Percentiles rank a stretch among this genome's conserved stretches.
phyloP scores from a whole-genome alignment of 2,888 invertebrate species.

The Macrophya alboannulata region DNA sequence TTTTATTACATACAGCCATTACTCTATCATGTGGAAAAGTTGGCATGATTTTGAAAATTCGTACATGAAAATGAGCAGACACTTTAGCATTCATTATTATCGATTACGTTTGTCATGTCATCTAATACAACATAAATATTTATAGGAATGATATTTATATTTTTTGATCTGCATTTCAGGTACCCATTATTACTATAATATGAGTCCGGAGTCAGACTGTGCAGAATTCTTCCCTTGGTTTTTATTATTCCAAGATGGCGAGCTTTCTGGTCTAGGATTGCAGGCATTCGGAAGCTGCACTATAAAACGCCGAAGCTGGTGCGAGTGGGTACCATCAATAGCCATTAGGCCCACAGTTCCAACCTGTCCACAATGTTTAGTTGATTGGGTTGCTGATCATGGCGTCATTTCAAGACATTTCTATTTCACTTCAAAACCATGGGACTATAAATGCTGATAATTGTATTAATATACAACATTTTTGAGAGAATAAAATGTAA shows the following conservation, averaged over 20 bases:
- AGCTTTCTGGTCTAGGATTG: conserved; percentile 57
- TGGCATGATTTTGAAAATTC: not conserved
- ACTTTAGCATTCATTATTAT: not conserved
- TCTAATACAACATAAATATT: not conserved
- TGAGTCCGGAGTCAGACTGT: conserved; percentile 31
- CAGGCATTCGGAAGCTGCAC: conserved; percentile 42
- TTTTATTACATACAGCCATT: not conserved
- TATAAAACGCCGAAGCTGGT: conserved; percentile 47
- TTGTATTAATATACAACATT: conserved; percentile 68
- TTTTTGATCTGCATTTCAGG: conserved; percentile 19
- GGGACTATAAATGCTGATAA: conserved; percentile 76
- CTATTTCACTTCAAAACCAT: conserved; percentile 79
- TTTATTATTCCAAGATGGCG: conserved; percentile 33
- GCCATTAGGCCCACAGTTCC: conserved; percentile 74
- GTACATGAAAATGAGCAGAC: not conserved
- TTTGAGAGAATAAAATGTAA: conserved; percentile 66
- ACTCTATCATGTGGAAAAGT: not conserved
- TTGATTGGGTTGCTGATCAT: conserved; percentile 72
- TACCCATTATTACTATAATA: conserved; percentile 58
- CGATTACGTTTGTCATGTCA: not conserved
- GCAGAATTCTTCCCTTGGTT: conserved; percentile 53
- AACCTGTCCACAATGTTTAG: conserved; percentile 75
- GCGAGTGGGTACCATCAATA: conserved; percentile 21
- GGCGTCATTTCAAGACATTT: conserved; percentile 77
- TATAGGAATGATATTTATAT: conserved; percentile 8